Evolutionary conservation across 2,797 vertebrate genomes (phyloP), one percentile per base, ranked within the genome.

Genomic region (Podarcis siculus): DNA sequence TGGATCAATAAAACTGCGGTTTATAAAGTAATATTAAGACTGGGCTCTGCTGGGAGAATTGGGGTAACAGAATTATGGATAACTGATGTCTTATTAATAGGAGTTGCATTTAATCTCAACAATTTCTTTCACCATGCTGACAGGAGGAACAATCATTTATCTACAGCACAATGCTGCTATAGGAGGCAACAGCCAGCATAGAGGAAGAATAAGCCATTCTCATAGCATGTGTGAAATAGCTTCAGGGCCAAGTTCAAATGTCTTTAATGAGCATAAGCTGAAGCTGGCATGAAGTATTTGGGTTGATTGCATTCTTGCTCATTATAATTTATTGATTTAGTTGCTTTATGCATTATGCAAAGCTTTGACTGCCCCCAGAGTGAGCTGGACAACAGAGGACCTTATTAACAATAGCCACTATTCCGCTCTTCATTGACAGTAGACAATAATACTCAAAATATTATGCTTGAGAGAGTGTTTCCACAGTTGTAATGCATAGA

Each of bases 151-250:
- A 45, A n/a, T 39, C 21, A 35, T 67, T 79, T 8, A 79, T 79
- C 39, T 37, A 37, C 27, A 69, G 10, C 10, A 25, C 30, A 78
- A n/a, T 17, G 10, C 32, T 39, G 19, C 27, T 42, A 79, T 27
- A 17, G 13, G 39, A 67, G 42, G 3, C 67, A 78, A 55, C 61
- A 1, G 39, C 0, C 32, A 3, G 10, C 9, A 1, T 82, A 30
- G 84, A 64, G 45, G 8, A 21, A 55, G 81, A 81, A 85, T 86
- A 88, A 88, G 78, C 73, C 67, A 17, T 42, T 73, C 45, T 45
- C 91, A 0, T 23, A 0, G 76, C 0, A 0, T 49, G 1, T 0
- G 4, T 6, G 58, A 2, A 78, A 7, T 77, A 0, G 8, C 90
- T 61, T n/a, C 58, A 0, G 83, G 42, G 32, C 10, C 73, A 23